These are phyloP conservation scores for Miichthys miiuy DNA, from an alignment of 2,797 vertebrate species.

Conservation along the genomic window DNA sequence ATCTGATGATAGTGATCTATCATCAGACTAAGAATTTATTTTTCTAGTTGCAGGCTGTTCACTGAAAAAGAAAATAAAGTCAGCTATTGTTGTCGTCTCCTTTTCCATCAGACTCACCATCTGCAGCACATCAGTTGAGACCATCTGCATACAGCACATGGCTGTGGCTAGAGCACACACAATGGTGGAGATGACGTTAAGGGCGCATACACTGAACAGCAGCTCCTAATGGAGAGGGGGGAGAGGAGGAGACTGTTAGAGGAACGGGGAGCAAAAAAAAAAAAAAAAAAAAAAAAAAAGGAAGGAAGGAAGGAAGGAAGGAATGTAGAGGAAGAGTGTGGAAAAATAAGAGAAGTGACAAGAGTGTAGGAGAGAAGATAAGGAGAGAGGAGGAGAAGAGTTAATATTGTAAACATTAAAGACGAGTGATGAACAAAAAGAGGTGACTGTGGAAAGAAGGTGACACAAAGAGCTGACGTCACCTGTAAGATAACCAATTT, in stretches of 20 bases:
- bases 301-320: conserved; percentile 5
- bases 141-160: conserved; percentile 99
- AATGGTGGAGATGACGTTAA: conserved; percentile 98
- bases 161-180: conserved; percentile 98
- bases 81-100: conserved; percentile 17
- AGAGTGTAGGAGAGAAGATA: not conserved
- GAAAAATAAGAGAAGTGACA: conserved; percentile 16
- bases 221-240: conserved; percentile 88
- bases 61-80: conserved; percentile 40
- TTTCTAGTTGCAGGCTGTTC: conserved; percentile 19
- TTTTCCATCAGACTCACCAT: conserved; percentile 89
- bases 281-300: not conserved
- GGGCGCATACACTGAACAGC: conserved; percentile 97
- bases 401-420: not conserved
- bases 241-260: conserved; percentile 60
- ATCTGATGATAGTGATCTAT: conserved; percentile 40
- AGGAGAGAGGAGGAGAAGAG: conserved; percentile 12
- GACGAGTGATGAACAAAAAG: not conserved
- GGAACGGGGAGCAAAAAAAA: conserved; percentile 41
- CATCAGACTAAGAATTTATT: conserved; percentile 16
- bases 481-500: conserved; percentile 35
- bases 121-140: conserved; percentile 96
- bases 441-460: conserved; percentile 28
- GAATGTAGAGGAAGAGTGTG: conserved; percentile 6
- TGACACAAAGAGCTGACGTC: conserved; percentile 29